Evolutionary conservation across 2,797 vertebrate species (phyloP).

Genomic region (Emydoidea blandingii): DNA sequence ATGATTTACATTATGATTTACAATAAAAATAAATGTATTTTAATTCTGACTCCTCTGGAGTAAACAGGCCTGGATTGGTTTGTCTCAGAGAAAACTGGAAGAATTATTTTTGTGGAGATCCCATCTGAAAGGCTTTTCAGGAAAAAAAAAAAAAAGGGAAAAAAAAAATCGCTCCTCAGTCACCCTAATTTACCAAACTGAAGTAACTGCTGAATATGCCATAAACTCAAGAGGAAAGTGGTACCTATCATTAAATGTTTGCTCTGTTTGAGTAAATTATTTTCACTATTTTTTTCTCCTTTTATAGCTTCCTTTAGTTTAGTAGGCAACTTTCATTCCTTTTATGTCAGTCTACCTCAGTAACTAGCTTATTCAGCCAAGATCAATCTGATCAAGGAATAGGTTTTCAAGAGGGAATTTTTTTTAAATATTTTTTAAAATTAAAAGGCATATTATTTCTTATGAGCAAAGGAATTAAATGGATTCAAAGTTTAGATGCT

Average conservation of each 20-base stretch:
- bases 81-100: no score
- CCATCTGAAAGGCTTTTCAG: no score
- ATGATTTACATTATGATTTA: no score
- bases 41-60: no score
- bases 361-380: conserved; percentile 2
- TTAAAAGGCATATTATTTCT: not conserved
- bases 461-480: not conserved
- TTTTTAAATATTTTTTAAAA: not conserved
- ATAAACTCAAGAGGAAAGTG: not conserved
- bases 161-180: no score
- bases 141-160: no score
- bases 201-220: not conserved
- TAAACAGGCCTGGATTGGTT: no score
- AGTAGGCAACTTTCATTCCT: not conserved
- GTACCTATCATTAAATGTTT: not conserved
- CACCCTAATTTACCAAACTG: no score
- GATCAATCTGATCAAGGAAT: not conserved
- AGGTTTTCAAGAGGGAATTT: not conserved
- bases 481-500: not conserved
- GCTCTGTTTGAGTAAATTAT: not conserved
- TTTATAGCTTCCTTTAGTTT: not conserved
- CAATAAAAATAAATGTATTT: no score
- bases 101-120: no score
- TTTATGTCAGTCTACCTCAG: not conserved
- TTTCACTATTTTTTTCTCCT: not conserved